A percentile compares a stretch with the other conserved stretches of the same genome.
Evolutionary conservation across 2,888 invertebrate genomes (phyloP).

Genomic region (Argyresthia albistria): DNA sequence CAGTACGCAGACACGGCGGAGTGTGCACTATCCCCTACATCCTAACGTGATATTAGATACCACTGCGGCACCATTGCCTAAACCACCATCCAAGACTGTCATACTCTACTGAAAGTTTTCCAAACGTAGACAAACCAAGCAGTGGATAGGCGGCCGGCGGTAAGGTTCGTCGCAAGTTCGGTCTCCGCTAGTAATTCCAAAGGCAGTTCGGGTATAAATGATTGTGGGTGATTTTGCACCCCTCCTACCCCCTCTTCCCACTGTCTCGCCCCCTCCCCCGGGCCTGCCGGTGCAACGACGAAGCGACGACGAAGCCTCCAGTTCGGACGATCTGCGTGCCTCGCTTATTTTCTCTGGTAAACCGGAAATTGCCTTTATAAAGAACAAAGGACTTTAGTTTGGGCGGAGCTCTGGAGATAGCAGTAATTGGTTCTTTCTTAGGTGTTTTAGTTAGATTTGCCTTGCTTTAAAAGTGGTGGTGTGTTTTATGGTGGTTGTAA

Average conservation of each 20-base stretch:
- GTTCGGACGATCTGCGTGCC: conserved; percentile 70
- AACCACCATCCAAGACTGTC: conserved; percentile 7
- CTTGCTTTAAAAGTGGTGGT: too few relatives aligned
- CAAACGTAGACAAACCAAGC: background rate
- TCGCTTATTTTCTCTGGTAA: conserved; percentile 70
- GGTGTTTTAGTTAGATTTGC: too few relatives aligned
- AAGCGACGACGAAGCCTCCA: conserved; percentile 42
- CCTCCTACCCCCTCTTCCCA: conserved; percentile 37
- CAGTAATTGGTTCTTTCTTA: conserved; percentile 1
- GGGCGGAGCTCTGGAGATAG: conserved; percentile 11
- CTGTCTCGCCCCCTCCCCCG: conserved; percentile 42
- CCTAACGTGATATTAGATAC: conserved; percentile 25
- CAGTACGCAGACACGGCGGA: conserved; percentile 25
- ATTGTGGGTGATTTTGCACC: conserved; percentile 71
- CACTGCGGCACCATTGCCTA: conserved; percentile 16
- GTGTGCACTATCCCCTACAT: conserved; percentile 27
- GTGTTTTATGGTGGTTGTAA: too few relatives aligned
- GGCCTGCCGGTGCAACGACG: conserved; percentile 56
- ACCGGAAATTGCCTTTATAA: conserved; percentile 70
- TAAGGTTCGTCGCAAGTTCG: conserved; percentile 31
- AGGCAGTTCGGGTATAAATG: conserved; percentile 72
- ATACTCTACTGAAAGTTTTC: background rate
- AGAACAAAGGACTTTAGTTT: conserved; percentile 53
- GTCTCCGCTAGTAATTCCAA: conserved; percentile 65
- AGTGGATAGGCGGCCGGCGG: background rate